Evolutionary conservation across 2,797 vertebrate species (phyloP).

Genomic region (Remorina albescens): DNA sequence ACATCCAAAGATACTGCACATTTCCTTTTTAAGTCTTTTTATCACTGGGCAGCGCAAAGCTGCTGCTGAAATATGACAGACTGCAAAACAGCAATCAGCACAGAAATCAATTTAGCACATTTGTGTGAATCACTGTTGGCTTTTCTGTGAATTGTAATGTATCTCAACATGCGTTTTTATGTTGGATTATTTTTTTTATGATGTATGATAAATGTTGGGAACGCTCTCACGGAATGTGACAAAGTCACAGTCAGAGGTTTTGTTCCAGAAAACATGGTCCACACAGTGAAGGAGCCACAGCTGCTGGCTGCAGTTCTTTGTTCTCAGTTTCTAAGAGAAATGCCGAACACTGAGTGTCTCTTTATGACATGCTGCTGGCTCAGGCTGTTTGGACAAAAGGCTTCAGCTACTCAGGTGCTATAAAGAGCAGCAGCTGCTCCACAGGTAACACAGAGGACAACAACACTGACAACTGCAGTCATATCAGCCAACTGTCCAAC

Average conservation of each 20-base stretch:
- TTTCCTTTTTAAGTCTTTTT: too few relatives aligned
- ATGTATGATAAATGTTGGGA: not conserved
- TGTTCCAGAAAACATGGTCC: conserved; percentile 23
- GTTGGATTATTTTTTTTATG: too few relatives aligned
- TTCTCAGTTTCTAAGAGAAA: conserved; percentile 56
- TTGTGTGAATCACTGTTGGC: too few relatives aligned
- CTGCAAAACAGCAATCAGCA: too few relatives aligned
- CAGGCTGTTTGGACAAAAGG: conserved; percentile 61
- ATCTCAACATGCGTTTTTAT: too few relatives aligned
- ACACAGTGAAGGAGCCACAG: conserved; percentile 39
- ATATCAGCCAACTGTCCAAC: conserved; percentile 29
- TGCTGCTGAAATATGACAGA: too few relatives aligned
- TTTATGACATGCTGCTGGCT: conserved; percentile 58
- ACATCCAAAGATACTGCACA: too few relatives aligned
- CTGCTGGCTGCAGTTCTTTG: conserved; percentile 38
- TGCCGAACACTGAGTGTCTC: conserved; percentile 46
- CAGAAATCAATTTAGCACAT: too few relatives aligned
- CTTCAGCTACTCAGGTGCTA: conserved; percentile 60
- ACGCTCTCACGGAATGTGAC: not conserved
- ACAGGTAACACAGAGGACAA: conserved; percentile 42
- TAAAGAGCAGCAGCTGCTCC: conserved; percentile 52
- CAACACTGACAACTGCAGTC: conserved; percentile 17
- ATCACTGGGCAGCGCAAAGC: too few relatives aligned
- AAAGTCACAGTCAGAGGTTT: conserved; percentile 2
- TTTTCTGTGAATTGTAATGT: too few relatives aligned